These are phyloP conservation scores for Maconellicoccus hirsutus DNA, from an alignment of 1,140 invertebrate species.

Conservation along the genomic window DNA sequence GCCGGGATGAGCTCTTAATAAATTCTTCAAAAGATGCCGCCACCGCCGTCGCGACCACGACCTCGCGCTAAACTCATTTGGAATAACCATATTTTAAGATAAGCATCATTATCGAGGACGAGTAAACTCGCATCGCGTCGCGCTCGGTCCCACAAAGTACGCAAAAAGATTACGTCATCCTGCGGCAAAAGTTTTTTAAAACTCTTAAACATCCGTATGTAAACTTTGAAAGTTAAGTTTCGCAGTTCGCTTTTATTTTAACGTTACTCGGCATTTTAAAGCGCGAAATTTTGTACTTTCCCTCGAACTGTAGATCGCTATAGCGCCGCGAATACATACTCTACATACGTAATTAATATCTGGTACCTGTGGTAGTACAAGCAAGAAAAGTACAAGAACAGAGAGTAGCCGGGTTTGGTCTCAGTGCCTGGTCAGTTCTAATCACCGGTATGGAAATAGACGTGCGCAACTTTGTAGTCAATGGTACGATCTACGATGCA, in stretches of 20 bases:
- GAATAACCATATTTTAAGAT: constrained; percentile 10
- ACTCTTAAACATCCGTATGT: neutral
- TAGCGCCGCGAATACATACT: no score
- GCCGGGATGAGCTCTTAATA: neutral
- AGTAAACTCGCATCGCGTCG: neutral
- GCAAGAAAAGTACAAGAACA: no score
- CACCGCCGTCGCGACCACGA: neutral
- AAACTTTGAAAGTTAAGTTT: neutral
- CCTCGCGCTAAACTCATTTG: neutral
- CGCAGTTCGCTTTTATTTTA: neutral
- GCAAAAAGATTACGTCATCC: constrained; percentile 8
- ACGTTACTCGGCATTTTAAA: neutral
- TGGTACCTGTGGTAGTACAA: no score
- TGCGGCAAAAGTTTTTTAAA: neutral
- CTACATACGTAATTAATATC: no score
- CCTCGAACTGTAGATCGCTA: no score
- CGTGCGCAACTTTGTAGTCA: no score
- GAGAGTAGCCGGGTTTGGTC: no score
- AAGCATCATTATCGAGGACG: constrained; percentile 7
- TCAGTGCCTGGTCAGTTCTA: no score
- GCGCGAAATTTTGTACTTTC: no score
- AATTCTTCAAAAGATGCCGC: neutral
- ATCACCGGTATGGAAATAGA: no score
- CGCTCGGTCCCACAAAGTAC: neutral
- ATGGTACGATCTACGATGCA: no score